phyloP scores from a whole-genome alignment of 2,113 vertebrate genomes.

The Alethe castanea region DNA sequence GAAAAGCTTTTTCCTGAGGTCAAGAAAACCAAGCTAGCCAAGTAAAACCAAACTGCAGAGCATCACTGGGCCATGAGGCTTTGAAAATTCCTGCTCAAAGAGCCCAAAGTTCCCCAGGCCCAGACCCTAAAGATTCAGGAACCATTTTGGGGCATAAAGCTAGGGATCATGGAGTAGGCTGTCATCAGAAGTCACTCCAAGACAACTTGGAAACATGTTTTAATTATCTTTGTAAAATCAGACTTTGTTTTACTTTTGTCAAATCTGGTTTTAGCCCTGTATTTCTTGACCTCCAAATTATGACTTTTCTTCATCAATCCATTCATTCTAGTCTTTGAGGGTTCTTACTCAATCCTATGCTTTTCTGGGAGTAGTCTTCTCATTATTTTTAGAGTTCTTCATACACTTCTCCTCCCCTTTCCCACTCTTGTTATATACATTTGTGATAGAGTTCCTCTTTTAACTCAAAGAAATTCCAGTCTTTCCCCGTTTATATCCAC shows the following conservation, averaged over 20 bases:
- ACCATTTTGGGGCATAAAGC: no score
- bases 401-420: neutral
- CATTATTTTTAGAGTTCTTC: neutral
- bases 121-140: rapidly evolving
- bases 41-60: neutral
- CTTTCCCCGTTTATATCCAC: neutral
- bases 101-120: rapidly evolving
- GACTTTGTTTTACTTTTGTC: neutral
- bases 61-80: no score
- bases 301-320: neutral
- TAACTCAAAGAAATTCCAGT: neutral
- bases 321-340: neutral
- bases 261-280: neutral
- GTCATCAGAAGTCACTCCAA: neutral
- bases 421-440: neutral
- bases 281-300: neutral
- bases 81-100: neutral
- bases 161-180: neutral
- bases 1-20: no score
- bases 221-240: neutral
- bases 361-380: neutral
- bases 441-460: neutral
- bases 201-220: neutral
- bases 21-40: neutral
- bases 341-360: neutral